Conservation (phyloP, 2,113 vertebrate species). For the Urocolius indicus region DNA sequence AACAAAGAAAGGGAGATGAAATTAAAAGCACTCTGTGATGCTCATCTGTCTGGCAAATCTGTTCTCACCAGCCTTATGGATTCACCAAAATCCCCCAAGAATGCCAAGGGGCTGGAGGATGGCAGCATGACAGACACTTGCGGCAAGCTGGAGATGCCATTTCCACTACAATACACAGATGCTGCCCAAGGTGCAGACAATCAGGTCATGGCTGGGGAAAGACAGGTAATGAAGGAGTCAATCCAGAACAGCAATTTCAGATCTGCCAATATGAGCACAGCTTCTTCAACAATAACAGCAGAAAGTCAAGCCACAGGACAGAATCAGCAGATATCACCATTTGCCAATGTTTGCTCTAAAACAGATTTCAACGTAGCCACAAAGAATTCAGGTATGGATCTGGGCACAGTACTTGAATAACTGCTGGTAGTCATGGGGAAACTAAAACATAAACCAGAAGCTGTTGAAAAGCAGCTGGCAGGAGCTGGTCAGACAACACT, state of each 20-base stretch:
- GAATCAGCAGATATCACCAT: slow-evolving; percentile 60
- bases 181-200: background rate
- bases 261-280: background rate
- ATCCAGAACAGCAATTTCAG: slow-evolving; percentile 11
- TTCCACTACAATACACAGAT: background rate
- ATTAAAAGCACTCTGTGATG: slow-evolving; percentile 11
- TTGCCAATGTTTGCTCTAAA: slow-evolving; percentile 62
- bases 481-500: background rate
- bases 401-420: background rate
- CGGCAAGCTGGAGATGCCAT: slow-evolving; percentile 25
- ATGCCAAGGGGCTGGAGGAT: background rate
- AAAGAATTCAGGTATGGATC: slow-evolving; percentile 52
- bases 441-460: background rate
- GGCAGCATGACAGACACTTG: background rate
- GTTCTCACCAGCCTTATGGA: background rate
- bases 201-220: slow-evolving; percentile 10
- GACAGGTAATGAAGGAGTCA: slow-evolving; percentile 32
- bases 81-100: slow-evolving; percentile 44
- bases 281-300: background rate
- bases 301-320: background rate
- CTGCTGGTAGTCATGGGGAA: background rate
- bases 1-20: slow-evolving; percentile 44
- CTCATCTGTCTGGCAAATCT: slow-evolving; percentile 33
- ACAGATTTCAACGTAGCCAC: background rate
- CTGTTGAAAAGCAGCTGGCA: background rate